Evolutionary conservation across 2,797 vertebrate species (phyloP), one percentile per base, ranked within the genome.

Genomic region (Zalophus californianus): DNA sequence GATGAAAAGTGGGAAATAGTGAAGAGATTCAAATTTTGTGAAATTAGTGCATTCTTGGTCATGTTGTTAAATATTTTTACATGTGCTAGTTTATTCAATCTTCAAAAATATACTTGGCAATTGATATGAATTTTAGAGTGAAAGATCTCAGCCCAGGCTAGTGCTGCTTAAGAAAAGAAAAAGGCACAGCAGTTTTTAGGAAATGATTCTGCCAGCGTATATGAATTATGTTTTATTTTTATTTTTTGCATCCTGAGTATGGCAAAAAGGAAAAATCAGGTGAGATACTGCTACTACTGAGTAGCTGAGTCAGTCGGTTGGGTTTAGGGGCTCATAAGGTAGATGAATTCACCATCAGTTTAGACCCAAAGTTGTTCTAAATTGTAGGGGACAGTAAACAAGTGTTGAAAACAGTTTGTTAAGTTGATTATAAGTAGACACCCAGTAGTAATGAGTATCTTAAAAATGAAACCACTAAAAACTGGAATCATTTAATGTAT

Each of bases 51-150:
- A 66, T 66, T 78, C 6, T 52, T 41, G 0, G 73, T 15, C 29
- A n/a, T 90, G 10, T 85, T 85, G 35, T 54, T 90, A 96, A 91
- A 93, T 87, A 92, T 62, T 95, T 90, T 93, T 41, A 72, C 6
- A 82, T 50, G 20, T 50, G 38, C 14, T 35, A 86, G 83, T 79
- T 94, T 92, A 52, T 66, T 92, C 29, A 94, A 13, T 85, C 35
- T 95, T 95, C 13, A 87, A 91, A 94, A 82, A 79, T 58, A 75
- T 14, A 58, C 1, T 70, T 18, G 50, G 11, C 3, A 68, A 29
- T 41, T 93, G 16, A 21, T 73, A 54, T 0, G 16, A 27, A 85
- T 82, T 89, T 91, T 80, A 75, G 0, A 32, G 8, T 70, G 23
- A 12, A 60, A 5, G 7, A 70, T 3, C 29, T 77, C 54, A 82